These are phyloP conservation scores for Caradrina kadenii DNA, from an alignment of 2,888 invertebrate species.

Conservation along the genomic window DNA sequence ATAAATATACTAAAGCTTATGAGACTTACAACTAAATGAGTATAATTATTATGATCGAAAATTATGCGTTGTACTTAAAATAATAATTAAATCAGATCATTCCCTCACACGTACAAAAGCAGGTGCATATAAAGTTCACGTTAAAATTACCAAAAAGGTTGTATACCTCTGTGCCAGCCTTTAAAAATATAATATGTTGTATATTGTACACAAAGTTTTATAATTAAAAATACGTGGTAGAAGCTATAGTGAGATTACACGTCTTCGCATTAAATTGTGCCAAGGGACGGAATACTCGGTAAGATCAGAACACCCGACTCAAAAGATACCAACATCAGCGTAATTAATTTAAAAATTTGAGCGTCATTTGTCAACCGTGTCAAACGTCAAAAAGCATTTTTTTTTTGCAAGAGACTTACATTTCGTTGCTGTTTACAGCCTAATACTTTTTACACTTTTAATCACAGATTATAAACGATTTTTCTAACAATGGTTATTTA, in stretches of 20 bases:
- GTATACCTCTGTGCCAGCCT: constrained; percentile 71
- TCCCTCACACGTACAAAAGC: constrained; percentile 61
- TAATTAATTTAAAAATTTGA: constrained; percentile 58
- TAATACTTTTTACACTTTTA: constrained; percentile 78
- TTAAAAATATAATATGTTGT: constrained; percentile 64
- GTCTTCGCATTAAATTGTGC: constrained; percentile 78
- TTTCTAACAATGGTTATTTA: constrained; percentile 77
- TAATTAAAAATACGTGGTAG: constrained; percentile 72
- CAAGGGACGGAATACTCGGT: constrained; percentile 83
- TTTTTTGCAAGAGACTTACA: constrained; percentile 53
- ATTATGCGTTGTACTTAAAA: constrained; percentile 82
- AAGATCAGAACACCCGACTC: constrained; percentile 64
- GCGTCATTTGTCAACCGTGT: constrained; percentile 56
- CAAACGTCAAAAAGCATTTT: constrained; percentile 59
- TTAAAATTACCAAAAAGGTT: constrained; percentile 63
- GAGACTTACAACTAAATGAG: constrained; percentile 84
- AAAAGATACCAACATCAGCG: constrained; percentile 56
- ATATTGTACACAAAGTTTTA: constrained; percentile 71
- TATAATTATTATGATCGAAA: constrained; percentile 88
- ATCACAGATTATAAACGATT: constrained; percentile 80
- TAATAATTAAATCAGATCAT: constrained; percentile 72
- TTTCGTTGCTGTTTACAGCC: constrained; percentile 87
- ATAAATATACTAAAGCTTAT: constrained; percentile 87
- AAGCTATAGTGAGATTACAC: constrained; percentile 78
- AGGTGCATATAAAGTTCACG: constrained; percentile 61